Evolutionary conservation across 2,888 invertebrate genomes (phyloP).

Genomic region (Plusia festucae): DNA sequence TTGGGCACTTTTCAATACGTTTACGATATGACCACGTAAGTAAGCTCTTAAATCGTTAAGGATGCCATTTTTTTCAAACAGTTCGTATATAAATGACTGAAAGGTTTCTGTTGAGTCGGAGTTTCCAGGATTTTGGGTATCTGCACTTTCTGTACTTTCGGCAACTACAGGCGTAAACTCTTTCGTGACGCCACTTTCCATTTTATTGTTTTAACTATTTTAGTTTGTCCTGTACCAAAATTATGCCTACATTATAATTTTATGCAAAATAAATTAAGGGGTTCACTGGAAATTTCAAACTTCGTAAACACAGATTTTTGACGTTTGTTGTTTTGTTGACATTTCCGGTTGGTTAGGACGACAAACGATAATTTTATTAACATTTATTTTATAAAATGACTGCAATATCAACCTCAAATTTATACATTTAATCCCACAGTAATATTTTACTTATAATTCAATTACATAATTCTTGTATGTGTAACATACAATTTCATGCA

Average conservation of each 20-base stretch:
- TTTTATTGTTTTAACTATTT: conserved; percentile 60
- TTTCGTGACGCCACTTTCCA: conserved; percentile 65
- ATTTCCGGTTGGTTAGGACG: conserved; percentile 67
- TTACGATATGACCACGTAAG: conserved; percentile 89
- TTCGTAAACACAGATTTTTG: conserved; percentile 76
- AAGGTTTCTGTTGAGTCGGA: conserved; percentile 85
- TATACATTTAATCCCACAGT: background rate
- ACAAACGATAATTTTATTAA: conserved; percentile 1
- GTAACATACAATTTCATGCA: background rate
- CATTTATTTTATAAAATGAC: conserved; percentile 15
- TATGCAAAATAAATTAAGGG: conserved; percentile 48
- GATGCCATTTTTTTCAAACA: conserved; percentile 90
- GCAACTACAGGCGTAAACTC: conserved; percentile 39
- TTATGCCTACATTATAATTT: conserved; percentile 58
- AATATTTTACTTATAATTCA: background rate
- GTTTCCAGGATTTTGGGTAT: conserved; percentile 57
- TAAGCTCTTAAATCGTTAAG: conserved; percentile 89
- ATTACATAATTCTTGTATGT: background rate
- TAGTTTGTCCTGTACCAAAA: conserved; percentile 16
- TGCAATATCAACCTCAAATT: background rate
- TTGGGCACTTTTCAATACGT: conserved; percentile 86
- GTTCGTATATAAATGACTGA: conserved; percentile 87
- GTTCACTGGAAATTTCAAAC: conserved; percentile 79
- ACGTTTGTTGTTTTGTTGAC: conserved; percentile 73
- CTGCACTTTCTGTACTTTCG: conserved; percentile 57